Evolutionary conservation across 2,797 vertebrate species (phyloP).

Genomic region (Acrocephalus scirpaceus): DNA sequence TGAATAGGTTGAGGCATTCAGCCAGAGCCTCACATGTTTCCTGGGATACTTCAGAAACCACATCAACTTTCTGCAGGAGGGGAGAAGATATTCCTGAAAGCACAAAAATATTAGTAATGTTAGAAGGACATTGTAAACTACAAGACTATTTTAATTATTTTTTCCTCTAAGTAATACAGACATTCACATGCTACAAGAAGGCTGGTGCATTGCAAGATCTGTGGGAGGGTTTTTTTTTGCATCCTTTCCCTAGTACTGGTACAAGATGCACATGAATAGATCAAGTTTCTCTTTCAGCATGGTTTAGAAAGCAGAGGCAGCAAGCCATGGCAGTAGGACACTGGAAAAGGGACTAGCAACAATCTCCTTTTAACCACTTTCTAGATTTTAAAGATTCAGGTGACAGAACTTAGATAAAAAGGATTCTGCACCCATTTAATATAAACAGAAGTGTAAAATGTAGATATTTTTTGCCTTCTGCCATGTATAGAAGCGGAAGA

Average conservation of each 20-base stretch:
- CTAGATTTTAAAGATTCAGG: background rate
- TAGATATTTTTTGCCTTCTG: background rate
- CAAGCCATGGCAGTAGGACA: background rate
- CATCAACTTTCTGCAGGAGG: conserved; percentile 85
- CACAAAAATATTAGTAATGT: background rate
- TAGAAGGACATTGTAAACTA: background rate
- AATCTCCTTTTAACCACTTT: background rate
- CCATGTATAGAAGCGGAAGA: background rate
- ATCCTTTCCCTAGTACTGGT: background rate
- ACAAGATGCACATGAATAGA: background rate
- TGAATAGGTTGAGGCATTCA: conserved; percentile 84
- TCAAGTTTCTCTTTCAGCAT: background rate
- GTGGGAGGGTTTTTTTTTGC: background rate
- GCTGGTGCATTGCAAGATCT: background rate
- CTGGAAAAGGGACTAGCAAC: background rate
- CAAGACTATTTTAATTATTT: background rate
- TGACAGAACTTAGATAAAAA: background rate
- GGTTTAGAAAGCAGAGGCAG: background rate
- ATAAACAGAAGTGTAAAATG: background rate
- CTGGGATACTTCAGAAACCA: conserved; percentile 84
- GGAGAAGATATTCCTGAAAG: conserved; percentile 79
- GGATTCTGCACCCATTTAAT: background rate
- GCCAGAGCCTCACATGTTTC: conserved; percentile 84
- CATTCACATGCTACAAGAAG: background rate
- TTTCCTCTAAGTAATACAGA: background rate